Evolutionary conservation across 2,888 invertebrate species (phyloP).

Genomic region (Catocala fraxini): DNA sequence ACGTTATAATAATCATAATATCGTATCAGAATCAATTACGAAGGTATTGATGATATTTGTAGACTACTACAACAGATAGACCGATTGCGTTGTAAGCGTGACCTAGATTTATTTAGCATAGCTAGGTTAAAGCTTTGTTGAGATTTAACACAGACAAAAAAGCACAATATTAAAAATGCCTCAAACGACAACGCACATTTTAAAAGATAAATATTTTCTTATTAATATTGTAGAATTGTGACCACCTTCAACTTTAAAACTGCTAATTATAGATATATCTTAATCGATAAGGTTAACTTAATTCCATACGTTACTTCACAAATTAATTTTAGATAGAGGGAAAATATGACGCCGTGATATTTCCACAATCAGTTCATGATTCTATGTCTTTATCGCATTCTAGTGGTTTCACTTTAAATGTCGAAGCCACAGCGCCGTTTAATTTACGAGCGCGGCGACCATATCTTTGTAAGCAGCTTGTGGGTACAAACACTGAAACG

Average conservation of each 20-base stretch:
- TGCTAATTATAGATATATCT: constrained; percentile 7
- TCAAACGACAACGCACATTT: too few relatives aligned
- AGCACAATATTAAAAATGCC: too few relatives aligned
- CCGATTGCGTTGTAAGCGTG: constrained; percentile 32
- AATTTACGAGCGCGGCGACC: constrained; percentile 26
- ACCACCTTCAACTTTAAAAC: constrained; percentile 28
- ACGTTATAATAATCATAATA: too few relatives aligned
- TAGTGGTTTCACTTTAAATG: constrained; percentile 11
- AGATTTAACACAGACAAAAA: not conserved
- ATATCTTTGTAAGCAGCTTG: constrained; percentile 23
- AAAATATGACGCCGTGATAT: too few relatives aligned
- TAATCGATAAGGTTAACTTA: too few relatives aligned
- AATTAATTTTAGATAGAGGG: too few relatives aligned
- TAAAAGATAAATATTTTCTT: too few relatives aligned
- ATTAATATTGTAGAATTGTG: not conserved
- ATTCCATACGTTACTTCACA: too few relatives aligned
- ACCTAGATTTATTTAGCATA: constrained; percentile 37
- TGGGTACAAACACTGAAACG: constrained; percentile 25
- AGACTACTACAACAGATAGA: constrained; percentile 18
- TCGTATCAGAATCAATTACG: not conserved
- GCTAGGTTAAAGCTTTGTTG: constrained; percentile 24
- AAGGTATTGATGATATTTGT: not conserved
- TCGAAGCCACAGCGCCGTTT: constrained; percentile 12
- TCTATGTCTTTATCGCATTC: constrained; percentile 8
- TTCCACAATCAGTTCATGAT: not conserved